Evolutionary conservation across 2,113 vertebrate species (phyloP).

Genomic region (Mobula birostris): DNA sequence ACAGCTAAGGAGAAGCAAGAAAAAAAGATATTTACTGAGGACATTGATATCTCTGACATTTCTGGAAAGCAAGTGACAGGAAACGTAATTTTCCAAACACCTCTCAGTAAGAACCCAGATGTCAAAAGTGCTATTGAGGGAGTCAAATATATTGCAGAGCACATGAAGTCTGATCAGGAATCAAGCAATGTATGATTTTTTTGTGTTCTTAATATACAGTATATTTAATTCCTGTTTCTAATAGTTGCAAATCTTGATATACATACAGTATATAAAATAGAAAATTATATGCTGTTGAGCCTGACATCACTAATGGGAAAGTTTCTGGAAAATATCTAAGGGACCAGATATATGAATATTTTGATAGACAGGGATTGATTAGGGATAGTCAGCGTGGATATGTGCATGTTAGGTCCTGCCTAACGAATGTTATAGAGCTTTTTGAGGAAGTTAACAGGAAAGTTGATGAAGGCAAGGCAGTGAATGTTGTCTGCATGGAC

Average conservation of each 20-base stretch:
- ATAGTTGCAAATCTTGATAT: not conserved
- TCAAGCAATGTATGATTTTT: slow-evolving; percentile 76
- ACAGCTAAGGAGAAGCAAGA: slow-evolving; percentile 79
- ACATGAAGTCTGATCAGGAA: slow-evolving; percentile 91
- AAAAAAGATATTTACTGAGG: slow-evolving; percentile 70
- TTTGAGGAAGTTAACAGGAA: too few relatives aligned
- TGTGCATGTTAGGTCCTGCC: too few relatives aligned
- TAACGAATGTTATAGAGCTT: too few relatives aligned
- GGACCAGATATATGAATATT: too few relatives aligned
- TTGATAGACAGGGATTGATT: too few relatives aligned
- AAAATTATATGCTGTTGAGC: too few relatives aligned
- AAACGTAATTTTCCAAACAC: slow-evolving; percentile 76
- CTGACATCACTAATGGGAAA: too few relatives aligned
- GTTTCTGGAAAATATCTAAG: too few relatives aligned
- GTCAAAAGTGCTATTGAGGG: slow-evolving; percentile 93
- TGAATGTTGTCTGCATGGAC: too few relatives aligned
- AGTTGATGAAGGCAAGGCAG: too few relatives aligned
- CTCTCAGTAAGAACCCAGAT: slow-evolving; percentile 82
- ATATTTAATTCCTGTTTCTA: not conserved
- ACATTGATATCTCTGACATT: slow-evolving; percentile 95
- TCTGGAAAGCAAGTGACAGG: slow-evolving; percentile 79
- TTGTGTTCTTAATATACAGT: slow-evolving; percentile 38
- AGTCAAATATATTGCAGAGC: slow-evolving; percentile 94
- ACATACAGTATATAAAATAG: too few relatives aligned
- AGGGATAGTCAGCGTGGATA: too few relatives aligned